Base-by-base conservation (phyloP, 2,113 vertebrate genomes). In the Diadophis punctatus region DNA sequence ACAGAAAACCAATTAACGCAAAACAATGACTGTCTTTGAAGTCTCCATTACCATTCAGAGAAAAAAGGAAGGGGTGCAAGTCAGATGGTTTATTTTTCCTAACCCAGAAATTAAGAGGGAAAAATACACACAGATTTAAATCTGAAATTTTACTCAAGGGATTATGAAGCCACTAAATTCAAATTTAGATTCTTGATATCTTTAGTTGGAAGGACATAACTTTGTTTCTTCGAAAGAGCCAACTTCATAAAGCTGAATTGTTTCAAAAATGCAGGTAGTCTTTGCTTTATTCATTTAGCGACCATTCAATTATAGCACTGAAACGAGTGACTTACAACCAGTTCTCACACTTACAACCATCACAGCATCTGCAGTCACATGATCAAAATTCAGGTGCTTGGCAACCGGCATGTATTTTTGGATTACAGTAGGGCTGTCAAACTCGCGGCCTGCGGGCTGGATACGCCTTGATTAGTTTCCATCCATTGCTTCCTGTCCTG, bases 1-100 rank as follows among this genome's bases (percentile, higher is more conserved):
- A 94, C 84, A 93, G 52, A 94, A 94, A 96, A 94, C 34, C 92
- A 96, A 95, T 96, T 95, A 96, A 93, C 87, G 53, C 93, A 95
- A 94, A 90, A 87, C 51, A 96, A 94, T 86, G 92, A 94, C 86
- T 92, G 94, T 91, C 94, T 96, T 90, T 96, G 94, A 95, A 96
- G 92, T 90, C 90, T 94, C 85, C 91, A 53, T 58, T 91, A 90
- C 89, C 88, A 94, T 88, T 51, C 92, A 80, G 88, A 95, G 95
- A 93, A 18, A 80, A 80, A 39, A 39, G 34, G 22, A 56, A 96
- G 60, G 90, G 92, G 86, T 60, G 49, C 94, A 96, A 94, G 53
- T 91, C 18, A 0, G 23, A 34, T 46, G 10, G 16, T 56, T 60
- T 9, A 92, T 48, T 94, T 55, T 95, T 95, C 51, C 90, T 90